phyloP scores from a whole-genome alignment of 2,888 invertebrate species.

The Phyllotreta striolata region DNA sequence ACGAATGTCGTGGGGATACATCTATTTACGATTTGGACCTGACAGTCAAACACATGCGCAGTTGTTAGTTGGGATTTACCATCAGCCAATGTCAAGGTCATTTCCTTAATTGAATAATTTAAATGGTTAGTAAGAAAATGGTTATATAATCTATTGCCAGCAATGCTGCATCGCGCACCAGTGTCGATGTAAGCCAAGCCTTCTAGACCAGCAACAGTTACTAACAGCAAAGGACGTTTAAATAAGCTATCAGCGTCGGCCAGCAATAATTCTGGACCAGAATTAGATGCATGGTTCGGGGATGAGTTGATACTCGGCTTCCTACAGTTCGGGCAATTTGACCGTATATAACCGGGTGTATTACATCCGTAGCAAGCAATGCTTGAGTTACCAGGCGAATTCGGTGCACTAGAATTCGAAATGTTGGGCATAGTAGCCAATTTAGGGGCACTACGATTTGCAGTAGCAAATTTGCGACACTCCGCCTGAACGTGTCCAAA shows the following conservation, averaged over 20 bases:
- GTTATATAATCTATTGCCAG: too few species aligned
- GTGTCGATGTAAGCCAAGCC: too few species aligned
- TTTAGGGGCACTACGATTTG: background rate
- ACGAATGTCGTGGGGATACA: constrained; percentile 15
- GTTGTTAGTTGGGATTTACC: constrained; percentile 2
- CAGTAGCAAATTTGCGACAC: background rate
- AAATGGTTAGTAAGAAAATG: too few species aligned
- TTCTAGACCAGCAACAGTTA: too few species aligned
- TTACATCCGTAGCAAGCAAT: constrained; percentile 3
- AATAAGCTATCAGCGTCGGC: background rate
- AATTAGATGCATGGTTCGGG: background rate
- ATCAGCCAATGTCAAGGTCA: constrained; percentile 3
- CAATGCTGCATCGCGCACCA: too few species aligned
- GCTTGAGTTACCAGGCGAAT: background rate
- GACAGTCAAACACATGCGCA: background rate
- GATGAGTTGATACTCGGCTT: background rate
- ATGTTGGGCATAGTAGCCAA: too few species aligned
- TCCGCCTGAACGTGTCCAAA: constrained; percentile 4
- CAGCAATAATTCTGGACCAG: background rate
- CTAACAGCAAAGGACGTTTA: too few species aligned
- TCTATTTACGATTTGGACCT: background rate
- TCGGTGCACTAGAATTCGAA: background rate
- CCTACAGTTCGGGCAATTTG: constrained; percentile 1
- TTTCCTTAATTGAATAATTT: too few species aligned
- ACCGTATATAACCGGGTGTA: background rate